These are phyloP conservation scores for Notiomystis cincta DNA, from an alignment of 2,113 vertebrate genomes.

Conservation along the genomic window DNA sequence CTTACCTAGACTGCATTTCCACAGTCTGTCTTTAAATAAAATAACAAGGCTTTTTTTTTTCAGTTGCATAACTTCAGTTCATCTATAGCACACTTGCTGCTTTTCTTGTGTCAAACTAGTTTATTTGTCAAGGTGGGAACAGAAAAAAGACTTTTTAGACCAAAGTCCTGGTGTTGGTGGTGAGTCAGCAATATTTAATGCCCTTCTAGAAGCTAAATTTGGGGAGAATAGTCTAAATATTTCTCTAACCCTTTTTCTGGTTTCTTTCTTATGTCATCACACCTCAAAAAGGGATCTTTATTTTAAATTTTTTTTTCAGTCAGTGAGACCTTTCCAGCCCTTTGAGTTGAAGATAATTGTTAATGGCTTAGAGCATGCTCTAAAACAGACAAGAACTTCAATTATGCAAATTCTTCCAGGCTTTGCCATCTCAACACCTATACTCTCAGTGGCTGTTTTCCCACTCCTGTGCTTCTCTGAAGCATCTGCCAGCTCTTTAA, in stretches of 20 bases:
- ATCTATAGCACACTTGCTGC: background rate
- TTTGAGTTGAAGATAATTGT: background rate
- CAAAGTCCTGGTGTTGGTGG: background rate
- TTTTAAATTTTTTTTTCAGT: background rate
- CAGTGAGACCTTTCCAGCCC: background rate
- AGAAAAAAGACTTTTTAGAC: background rate
- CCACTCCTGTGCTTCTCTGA: background rate
- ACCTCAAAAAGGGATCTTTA: background rate
- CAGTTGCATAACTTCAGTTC: background rate
- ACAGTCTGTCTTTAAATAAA: background rate
- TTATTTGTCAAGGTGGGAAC: background rate
- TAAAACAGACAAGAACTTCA: background rate
- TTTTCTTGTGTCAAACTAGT: background rate
- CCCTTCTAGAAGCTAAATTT: background rate
- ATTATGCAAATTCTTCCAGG: conserved; percentile 2
- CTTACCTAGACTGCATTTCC: background rate
- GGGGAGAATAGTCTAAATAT: background rate
- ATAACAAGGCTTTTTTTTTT: background rate
- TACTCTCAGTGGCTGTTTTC: background rate
- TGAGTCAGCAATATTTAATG: background rate
- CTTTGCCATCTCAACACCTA: background rate
- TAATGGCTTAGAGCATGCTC: background rate
- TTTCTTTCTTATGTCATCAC: background rate
- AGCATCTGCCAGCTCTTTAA: background rate
- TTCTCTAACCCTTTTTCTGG: background rate